Base-by-base conservation (phyloP, 2,888 invertebrate species). In the Aromia moschata region DNA sequence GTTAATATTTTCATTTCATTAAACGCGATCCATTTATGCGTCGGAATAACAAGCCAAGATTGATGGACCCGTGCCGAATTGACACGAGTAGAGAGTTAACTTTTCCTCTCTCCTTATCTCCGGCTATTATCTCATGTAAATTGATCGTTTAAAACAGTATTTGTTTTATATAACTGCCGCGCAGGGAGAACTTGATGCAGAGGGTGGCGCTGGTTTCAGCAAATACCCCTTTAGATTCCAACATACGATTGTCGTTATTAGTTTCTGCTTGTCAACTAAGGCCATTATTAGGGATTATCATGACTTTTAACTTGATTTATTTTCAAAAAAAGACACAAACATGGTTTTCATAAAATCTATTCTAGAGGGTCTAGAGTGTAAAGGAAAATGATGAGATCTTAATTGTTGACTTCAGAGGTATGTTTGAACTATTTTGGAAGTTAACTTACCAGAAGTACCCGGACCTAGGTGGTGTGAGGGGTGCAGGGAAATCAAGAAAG, bases 1-100 rank as follows among this genome's bases (percentile, higher is more conserved):
- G 49, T 49, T 49, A 49, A 49, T 49, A 49, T 49, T 49, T 49
- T 33, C 37, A 17, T 49, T 49, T 49, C 37, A 49, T 49, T 49
- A 49, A 33, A 36, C 33, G 11, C 15, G 37, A 38, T 37, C 20
- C 49, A 15, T 49, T 45, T 38, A 37, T 20, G 47, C 14, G 11
- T 14, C 14, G 14, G 37, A 31, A 38, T 11, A 41, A 41, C 41
- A 20, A 12, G 41, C 41, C 25, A 49, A 49, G 49, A 49, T 49
- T 38, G 38, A 49, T 49, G 49, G 18, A 17, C 37, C 3, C 20
- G 16, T 49, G 9, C 38, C 12, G 15, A 37, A 49, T 37, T 49
- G 49, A 37, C 49, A 49, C 49, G 12, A 10, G 36, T 16, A 41
- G 20, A 17, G 36, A n/a, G n/a, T n/a, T 49, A 37, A 47, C 36